Conservation (phyloP, 2,888 invertebrate species). For the Phengaris alcon region DNA sequence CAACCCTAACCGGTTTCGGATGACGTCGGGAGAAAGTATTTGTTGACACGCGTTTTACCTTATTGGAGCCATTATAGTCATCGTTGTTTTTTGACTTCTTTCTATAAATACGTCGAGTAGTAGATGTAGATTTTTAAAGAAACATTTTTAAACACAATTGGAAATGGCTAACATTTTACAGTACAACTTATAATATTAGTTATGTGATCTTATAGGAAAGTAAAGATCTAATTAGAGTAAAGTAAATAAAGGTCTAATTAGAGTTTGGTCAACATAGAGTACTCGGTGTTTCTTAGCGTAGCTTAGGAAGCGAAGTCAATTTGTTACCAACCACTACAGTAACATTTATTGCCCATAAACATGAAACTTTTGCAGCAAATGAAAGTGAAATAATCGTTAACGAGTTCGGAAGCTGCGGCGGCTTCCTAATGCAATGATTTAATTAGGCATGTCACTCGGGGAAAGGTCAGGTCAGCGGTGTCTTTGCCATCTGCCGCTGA, state of each 20-base stretch:
- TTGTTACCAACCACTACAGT: neutral
- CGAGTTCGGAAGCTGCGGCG: constrained; percentile 14
- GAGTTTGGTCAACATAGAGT: neutral
- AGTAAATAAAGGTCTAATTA: neutral
- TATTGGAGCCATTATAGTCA: neutral
- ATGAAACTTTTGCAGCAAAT: neutral
- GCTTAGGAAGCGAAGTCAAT: neutral
- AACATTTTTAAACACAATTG: neutral
- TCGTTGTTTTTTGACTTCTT: neutral
- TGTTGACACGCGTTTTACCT: constrained; percentile 9
- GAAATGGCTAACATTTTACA: neutral
- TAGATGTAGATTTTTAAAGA: neutral
- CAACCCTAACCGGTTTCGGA: constrained; percentile 28
- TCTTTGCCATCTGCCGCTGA: constrained; percentile 25
- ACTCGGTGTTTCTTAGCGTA: too few species aligned
- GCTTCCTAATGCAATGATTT: constrained; percentile 27
- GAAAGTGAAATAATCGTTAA: neutral
- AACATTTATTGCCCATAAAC: neutral
- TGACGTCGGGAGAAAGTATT: constrained; percentile 30
- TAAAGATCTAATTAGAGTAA: neutral
- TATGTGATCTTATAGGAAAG: neutral
- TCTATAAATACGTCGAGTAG: neutral
- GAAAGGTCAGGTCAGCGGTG: constrained; percentile 26
- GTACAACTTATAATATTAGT: neutral
- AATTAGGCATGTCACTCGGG: constrained; percentile 10